A percentile compares a stretch with the other conserved stretches of the same genome.
Conservation (phyloP, 1,140 invertebrate genomes). For the Lasioglossum albipes region DNA sequence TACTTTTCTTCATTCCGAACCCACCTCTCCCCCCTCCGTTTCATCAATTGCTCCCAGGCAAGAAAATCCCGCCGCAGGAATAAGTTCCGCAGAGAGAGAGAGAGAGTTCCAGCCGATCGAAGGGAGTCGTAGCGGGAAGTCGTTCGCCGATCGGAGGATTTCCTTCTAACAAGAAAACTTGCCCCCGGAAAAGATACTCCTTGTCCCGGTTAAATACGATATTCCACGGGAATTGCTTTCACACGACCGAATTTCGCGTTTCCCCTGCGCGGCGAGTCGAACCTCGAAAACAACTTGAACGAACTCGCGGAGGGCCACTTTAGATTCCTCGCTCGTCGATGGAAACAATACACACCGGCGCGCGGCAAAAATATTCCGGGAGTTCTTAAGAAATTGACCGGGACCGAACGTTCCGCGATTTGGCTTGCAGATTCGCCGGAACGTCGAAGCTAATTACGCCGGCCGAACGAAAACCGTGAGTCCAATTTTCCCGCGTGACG, state of each 20-base stretch:
- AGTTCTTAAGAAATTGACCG: not conserved
- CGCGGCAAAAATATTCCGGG: not conserved
- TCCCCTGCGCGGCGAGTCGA: constrained; percentile 1
- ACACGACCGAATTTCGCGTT: constrained; percentile 38
- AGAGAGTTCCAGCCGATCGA: not conserved
- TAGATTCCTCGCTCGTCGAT: not conserved
- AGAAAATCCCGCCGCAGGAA: not conserved
- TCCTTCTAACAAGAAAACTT: constrained; percentile 49
- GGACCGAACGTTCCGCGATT: too few relatives aligned
- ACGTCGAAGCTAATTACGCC: too few relatives aligned
- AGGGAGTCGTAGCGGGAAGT: constrained; percentile 16
- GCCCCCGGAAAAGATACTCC: constrained; percentile 1
- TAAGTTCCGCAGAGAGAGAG: not conserved
- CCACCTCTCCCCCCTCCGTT: too few relatives aligned
- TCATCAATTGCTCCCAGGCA: not conserved
- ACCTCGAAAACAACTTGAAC: constrained; percentile 51
- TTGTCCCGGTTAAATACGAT: constrained; percentile 16
- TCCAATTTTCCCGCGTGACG: too few relatives aligned
- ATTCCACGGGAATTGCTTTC: constrained; percentile 48
- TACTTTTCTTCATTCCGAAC: too few relatives aligned
- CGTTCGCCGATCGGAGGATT: not conserved
- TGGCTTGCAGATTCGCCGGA: too few relatives aligned
- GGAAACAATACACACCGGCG: not conserved
- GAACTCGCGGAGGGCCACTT: constrained; percentile 3
- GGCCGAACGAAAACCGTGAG: too few relatives aligned